A percentile compares a stretch with the other conserved stretches of the same genome.
Evolutionary conservation across 2,113 vertebrate species (phyloP).

Genomic region (Crotalus horridus): DNA sequence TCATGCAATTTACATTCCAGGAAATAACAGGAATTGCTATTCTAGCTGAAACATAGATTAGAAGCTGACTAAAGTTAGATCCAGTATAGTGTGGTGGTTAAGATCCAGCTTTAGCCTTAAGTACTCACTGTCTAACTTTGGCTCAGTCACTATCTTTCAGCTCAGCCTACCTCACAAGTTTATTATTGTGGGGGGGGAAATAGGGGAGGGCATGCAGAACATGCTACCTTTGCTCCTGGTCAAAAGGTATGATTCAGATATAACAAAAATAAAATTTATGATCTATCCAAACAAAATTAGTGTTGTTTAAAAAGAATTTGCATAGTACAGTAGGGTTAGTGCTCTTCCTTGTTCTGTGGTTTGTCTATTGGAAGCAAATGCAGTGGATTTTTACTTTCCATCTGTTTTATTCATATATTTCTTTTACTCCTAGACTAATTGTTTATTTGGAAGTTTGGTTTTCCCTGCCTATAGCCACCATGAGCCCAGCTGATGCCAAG

Average conservation of each 20-base stretch:
- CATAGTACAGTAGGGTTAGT: not conserved
- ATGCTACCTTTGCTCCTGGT: not conserved
- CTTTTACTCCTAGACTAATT: not conserved
- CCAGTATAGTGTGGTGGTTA: not conserved
- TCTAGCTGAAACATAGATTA: not conserved
- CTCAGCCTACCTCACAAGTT: not conserved
- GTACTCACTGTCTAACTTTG: not conserved
- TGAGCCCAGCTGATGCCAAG: constrained; percentile 25
- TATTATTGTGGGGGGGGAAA: not conserved
- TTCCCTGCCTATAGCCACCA: not conserved
- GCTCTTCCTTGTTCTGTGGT: not conserved
- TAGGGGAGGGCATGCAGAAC: not conserved
- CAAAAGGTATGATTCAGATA: not conserved
- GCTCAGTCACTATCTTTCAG: not conserved
- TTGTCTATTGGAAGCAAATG: not conserved
- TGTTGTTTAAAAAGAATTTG: not conserved
- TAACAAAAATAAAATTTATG: not conserved
- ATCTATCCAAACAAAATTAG: not conserved
- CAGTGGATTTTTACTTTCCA: not conserved
- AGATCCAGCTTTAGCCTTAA: not conserved
- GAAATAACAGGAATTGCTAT: not conserved
- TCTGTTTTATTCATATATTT: not conserved
- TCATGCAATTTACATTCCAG: not conserved
- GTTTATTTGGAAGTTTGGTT: not conserved
- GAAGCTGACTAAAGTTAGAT: not conserved